Evolutionary conservation across 1,140 invertebrate species (phyloP), one percentile per base, ranked within the genome.

Genomic region (Pissodes strobi): DNA sequence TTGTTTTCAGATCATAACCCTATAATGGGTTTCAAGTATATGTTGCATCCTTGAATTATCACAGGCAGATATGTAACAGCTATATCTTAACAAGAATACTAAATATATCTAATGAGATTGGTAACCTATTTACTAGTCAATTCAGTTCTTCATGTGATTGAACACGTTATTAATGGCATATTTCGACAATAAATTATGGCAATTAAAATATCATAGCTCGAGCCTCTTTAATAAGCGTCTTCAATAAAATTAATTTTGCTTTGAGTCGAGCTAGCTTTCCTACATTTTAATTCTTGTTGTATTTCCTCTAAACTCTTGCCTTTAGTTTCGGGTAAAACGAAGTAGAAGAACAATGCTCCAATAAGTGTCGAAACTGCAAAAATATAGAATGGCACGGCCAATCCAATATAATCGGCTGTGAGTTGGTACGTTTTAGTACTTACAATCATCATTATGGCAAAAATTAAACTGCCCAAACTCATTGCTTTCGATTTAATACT

Each of bases 361-460:
- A 79, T 0, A 13, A 80, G 76, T 22, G 79, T 80, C 19, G 72
- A 76, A 1, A 59, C 6, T 0, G 76, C 77, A 61, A 82, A 84
- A 69, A 78, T 79, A 19, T 71, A 73, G 43, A 83, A 82, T 0
- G 77, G 72, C 6, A 79, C 70, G 21, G 80, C 80, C 46, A 81
- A 70, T 3, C 79, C 80, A 15, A 69, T 66, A 17, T 53, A 59
- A 64, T 83, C 81, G 0, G 77, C 70, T 2, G 82, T 71, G 2
- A 80, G 74, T 52, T 83, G 81, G 46, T 80, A 81, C 51, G 82
- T 69, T 60, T 82, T 82, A 0, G 80, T 80, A 0, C 81, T 79
- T 13, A 79, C 23, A 53, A 82, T 68, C 57, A 73, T 69, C 5
- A 51, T 23, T 2, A 70, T 46, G 1, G 72, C 66, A 45, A 66